Conservation (phyloP, 2,113 vertebrate species). For the Tychaedon coryphoeus region DNA sequence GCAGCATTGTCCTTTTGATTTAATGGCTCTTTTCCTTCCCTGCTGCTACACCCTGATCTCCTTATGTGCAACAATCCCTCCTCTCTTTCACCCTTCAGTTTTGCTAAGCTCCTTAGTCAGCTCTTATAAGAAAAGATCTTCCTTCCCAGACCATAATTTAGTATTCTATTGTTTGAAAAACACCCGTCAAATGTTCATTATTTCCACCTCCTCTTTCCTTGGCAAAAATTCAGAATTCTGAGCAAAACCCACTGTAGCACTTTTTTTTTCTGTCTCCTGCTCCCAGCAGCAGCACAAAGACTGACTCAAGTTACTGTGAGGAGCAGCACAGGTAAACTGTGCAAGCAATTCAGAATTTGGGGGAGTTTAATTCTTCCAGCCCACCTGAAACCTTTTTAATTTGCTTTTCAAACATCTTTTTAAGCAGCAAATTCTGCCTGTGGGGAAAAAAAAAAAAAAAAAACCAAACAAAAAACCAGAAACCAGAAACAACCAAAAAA, state of each 20-base stretch:
- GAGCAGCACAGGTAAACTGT: not conserved
- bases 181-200: slow-evolving; percentile 1
- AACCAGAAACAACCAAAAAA: not conserved
- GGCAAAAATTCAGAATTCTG: slow-evolving; percentile 28
- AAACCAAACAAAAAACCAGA: not conserved
- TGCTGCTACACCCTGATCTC: not conserved
- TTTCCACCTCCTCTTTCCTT: not conserved
- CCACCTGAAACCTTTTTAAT: slow-evolving; percentile 12
- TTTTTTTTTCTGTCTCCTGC: not conserved
- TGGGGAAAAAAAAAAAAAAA: not conserved
- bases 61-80: not conserved
- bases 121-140: slow-evolving; percentile 16
- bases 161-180: slow-evolving; percentile 22
- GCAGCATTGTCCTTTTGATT: not conserved
- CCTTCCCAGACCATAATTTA: slow-evolving; percentile 6
- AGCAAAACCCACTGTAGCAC: not conserved
- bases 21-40: slow-evolving; percentile 24
- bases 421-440: not conserved
- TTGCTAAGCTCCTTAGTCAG: slow-evolving; percentile 48
- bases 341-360: not conserved
- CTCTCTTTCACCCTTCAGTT: slow-evolving; percentile 20
- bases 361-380: slow-evolving; percentile 11
- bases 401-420: slow-evolving; percentile 13
- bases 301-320: not conserved
- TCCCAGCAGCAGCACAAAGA: not conserved